Evolutionary conservation across 1,140 invertebrate species (phyloP).

Genomic region (Bombyx mandarina): DNA sequence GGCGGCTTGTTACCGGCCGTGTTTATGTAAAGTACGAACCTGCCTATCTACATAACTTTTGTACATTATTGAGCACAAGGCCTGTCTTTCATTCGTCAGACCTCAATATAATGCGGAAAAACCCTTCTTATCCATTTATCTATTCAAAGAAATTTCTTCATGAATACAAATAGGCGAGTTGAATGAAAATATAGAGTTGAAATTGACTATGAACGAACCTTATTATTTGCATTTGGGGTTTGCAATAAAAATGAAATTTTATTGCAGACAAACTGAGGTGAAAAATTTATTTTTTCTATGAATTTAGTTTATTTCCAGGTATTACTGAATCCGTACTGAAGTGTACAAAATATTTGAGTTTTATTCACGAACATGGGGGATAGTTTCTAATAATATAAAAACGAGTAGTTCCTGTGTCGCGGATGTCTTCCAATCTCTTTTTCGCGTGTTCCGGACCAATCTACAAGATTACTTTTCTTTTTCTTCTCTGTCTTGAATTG

Average conservation of each 20-base stretch:
- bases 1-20: neutral
- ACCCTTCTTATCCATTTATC: slow-evolving; percentile 37
- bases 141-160: slow-evolving; percentile 35
- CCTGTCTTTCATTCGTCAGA: slow-evolving; percentile 30
- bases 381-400: slow-evolving; percentile 36
- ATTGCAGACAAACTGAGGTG: neutral
- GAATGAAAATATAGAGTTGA: slow-evolving; percentile 32
- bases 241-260: slow-evolving; percentile 9
- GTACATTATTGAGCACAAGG: slow-evolving; percentile 6
- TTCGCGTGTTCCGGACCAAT: slow-evolving; percentile 40
- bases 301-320: neutral
- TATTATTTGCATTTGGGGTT: slow-evolving; percentile 19
- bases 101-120: slow-evolving; percentile 30
- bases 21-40: slow-evolving; percentile 6
- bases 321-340: neutral
- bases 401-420: slow-evolving; percentile 31
- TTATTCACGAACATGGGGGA: slow-evolving; percentile 16
- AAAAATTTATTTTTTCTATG: neutral
- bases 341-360: neutral
- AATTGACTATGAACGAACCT: slow-evolving; percentile 30
- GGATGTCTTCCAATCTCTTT: slow-evolving; percentile 38
- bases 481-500: slow-evolving; percentile 25
- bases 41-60: slow-evolving; percentile 5
- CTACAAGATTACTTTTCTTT: slow-evolving; percentile 34
- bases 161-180: slow-evolving; percentile 37